Percentiles rank a stretch among this genome's conserved stretches.
These are phyloP conservation scores for Lucilia cuprina DNA, from an alignment of 1,140 invertebrate species.

Conservation along the genomic window DNA sequence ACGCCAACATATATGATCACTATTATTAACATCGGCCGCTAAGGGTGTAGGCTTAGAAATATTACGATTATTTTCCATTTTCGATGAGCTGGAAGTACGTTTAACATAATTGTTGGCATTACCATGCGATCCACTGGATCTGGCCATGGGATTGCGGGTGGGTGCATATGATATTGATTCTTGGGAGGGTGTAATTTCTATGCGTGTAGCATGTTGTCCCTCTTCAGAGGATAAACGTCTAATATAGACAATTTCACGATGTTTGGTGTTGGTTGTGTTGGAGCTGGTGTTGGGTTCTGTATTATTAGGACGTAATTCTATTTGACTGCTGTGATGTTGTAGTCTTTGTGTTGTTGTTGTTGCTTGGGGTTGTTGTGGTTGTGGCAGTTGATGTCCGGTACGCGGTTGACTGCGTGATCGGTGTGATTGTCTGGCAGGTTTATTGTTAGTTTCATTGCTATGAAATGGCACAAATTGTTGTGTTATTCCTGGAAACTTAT, in stretches of 20 bases:
- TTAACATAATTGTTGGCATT: slow-evolving; percentile 38
- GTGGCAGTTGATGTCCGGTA: not conserved
- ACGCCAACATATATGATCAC: slow-evolving; percentile 60
- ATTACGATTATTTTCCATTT: slow-evolving; percentile 32
- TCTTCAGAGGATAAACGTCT: slow-evolving; percentile 56
- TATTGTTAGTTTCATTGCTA: slow-evolving; percentile 44
- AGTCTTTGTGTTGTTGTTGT: not conserved
- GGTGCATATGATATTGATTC: slow-evolving; percentile 58
- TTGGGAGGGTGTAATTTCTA: slow-evolving; percentile 59
- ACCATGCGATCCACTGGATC: slow-evolving; percentile 38
- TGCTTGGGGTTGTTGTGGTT: slow-evolving; percentile 40
- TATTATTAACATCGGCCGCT: slow-evolving; percentile 42
- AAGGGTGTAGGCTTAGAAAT: slow-evolving; percentile 50
- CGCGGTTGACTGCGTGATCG: slow-evolving; percentile 37
- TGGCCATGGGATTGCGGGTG: slow-evolving; percentile 52
- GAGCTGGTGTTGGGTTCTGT: not conserved
- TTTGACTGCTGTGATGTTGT: slow-evolving; percentile 14
- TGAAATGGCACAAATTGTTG: slow-evolving; percentile 57
- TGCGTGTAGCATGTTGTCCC: slow-evolving; percentile 51
- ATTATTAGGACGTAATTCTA: not conserved
- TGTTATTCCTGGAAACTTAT: slow-evolving; percentile 55
- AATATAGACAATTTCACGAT: slow-evolving; percentile 59
- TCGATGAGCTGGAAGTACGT: slow-evolving; percentile 42
- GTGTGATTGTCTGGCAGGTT: slow-evolving; percentile 53
- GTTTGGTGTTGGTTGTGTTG: slow-evolving; percentile 38